Evolutionary conservation across 2,888 invertebrate genomes (phyloP).

Genomic region (Lasioglossum oenotherae): DNA sequence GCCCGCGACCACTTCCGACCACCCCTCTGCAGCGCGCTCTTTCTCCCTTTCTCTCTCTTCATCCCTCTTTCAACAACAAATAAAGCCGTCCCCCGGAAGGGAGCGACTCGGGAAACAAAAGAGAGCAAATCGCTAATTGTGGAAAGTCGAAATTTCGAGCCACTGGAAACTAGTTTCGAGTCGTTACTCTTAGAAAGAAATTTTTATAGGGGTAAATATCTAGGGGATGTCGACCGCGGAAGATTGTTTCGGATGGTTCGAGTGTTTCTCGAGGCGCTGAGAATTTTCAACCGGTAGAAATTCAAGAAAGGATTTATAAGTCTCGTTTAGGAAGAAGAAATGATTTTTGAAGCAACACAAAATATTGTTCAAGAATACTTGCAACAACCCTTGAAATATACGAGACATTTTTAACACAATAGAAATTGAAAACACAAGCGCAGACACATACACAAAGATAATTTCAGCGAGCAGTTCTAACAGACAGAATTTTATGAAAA

Average conservation of each 20-base stretch:
- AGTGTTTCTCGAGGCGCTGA: neutral
- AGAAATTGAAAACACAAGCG: too few species aligned
- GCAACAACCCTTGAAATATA: neutral
- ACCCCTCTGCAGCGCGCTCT: neutral
- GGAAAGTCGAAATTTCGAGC: neutral
- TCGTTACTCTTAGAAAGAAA: neutral
- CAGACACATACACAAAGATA: too few species aligned
- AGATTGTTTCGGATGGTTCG: neutral
- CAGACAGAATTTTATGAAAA: too few species aligned
- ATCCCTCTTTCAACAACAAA: neutral
- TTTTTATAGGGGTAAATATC: neutral
- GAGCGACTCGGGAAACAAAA: neutral
- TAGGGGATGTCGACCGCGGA: neutral
- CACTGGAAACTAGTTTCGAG: neutral
- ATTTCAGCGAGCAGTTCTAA: too few species aligned
- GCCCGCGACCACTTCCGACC: slow-evolving; percentile 24
- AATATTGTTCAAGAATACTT: neutral
- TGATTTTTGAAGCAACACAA: neutral
- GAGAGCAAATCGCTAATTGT: neutral
- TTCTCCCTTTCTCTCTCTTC: neutral
- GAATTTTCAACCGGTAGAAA: neutral
- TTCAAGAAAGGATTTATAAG: neutral
- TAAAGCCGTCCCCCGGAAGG: neutral
- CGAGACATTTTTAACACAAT: neutral
- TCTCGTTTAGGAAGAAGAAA: neutral